Conservation (phyloP, 2,113 vertebrate species). For the Hiodon tergisus region DNA sequence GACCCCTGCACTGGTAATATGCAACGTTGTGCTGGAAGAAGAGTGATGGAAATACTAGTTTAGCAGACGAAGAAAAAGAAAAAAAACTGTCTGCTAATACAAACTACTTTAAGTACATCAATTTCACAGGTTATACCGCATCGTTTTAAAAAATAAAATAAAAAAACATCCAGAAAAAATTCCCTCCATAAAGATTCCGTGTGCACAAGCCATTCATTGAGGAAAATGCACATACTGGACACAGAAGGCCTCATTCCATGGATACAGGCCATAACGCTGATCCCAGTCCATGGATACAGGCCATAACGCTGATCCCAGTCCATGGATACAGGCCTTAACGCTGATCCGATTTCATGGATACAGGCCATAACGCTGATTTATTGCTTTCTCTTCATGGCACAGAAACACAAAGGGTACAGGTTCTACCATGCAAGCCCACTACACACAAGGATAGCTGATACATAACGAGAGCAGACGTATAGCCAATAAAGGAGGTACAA, state of each 20-base stretch:
- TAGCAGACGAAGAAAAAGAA: constrained; percentile 7
- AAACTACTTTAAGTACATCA: too few species aligned
- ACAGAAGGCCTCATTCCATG: constrained; percentile 25
- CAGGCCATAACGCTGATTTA: constrained; percentile 60
- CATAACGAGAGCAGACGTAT: constrained; percentile 32
- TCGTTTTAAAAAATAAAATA: not conserved
- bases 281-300: not conserved
- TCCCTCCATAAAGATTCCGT: not conserved
- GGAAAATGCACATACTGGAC: constrained; percentile 33
- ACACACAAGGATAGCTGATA: constrained; percentile 41
- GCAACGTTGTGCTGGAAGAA: constrained; percentile 25
- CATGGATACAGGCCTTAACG: not conserved
- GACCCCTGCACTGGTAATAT: constrained; percentile 35
- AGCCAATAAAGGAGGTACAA: constrained; percentile 39
- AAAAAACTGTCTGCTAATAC: too few species aligned
- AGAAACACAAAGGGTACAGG: constrained; percentile 66
- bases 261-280: not conserved
- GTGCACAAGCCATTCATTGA: constrained; percentile 39
- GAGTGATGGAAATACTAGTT: constrained; percentile 32
- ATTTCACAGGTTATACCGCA: not conserved
- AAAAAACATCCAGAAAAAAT: not conserved
- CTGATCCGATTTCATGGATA: not conserved
- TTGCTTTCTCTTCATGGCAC: constrained; percentile 82
- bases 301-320: constrained; percentile 52
- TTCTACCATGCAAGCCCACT: constrained; percentile 75